phyloP scores from a whole-genome alignment of 2,113 vertebrate species.

The Gnathonemus longibarbis region DNA sequence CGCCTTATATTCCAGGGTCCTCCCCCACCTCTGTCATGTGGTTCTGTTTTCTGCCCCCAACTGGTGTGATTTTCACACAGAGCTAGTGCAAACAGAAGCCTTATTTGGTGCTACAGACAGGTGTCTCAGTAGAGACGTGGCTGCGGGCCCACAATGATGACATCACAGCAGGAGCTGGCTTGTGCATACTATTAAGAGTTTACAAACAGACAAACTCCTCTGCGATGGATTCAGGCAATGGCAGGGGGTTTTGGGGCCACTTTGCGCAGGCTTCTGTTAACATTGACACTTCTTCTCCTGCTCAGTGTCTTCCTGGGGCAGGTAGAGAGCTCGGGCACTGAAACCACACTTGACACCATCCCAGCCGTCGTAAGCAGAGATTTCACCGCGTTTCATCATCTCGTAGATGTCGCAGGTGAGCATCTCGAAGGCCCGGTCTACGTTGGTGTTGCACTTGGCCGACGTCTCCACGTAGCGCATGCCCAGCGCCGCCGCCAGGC shows the following conservation, averaged over 20 bases:
- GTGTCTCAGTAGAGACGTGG: not conserved
- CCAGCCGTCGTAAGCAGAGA: slow-evolving; percentile 61
- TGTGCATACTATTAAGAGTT: not conserved
- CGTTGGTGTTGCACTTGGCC: slow-evolving; percentile 62
- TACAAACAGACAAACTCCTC: not conserved
- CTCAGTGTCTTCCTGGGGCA: slow-evolving; percentile 34
- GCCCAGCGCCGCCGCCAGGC: slow-evolving; percentile 66
- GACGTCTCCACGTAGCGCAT: slow-evolving; percentile 79
- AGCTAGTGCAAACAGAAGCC: not conserved
- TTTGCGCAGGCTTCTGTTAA: slow-evolving; percentile 44
- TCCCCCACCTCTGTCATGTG: not conserved
- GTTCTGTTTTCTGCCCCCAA: not conserved
- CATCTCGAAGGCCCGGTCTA: slow-evolving; percentile 75
- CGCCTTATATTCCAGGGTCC: not conserved
- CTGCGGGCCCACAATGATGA: not conserved
- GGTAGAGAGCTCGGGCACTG: slow-evolving; percentile 49
- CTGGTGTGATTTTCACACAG: not conserved
- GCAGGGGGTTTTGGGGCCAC: not conserved
- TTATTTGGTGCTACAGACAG: not conserved
- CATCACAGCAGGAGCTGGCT: not conserved
- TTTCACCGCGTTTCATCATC: slow-evolving; percentile 66
- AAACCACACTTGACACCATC: slow-evolving; percentile 73
- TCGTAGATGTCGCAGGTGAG: slow-evolving; percentile 67
- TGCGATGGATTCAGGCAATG: slow-evolving; percentile 13
- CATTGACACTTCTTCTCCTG: slow-evolving; percentile 62